These are phyloP conservation scores for Cyprinella venusta DNA, from an alignment of 2,797 vertebrate genomes.

Conservation along the genomic window DNA sequence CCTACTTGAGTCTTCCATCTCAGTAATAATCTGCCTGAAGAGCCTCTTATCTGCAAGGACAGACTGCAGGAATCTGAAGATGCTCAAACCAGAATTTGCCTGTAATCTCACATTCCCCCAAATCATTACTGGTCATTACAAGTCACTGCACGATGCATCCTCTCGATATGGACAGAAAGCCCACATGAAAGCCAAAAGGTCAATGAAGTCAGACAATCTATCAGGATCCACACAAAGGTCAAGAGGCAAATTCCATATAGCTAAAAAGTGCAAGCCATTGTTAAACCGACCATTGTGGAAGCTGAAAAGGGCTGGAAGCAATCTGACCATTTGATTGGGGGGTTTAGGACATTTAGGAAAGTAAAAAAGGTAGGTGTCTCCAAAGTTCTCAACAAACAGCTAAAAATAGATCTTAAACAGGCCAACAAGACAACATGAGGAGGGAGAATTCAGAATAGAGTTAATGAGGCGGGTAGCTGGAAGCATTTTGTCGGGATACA, in stretches of 20 bases:
- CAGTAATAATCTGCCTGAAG: slow-evolving; percentile 38
- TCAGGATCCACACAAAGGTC: slow-evolving; percentile 35
- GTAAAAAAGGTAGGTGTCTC: slow-evolving; percentile 14
- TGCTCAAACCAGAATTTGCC: slow-evolving; percentile 17
- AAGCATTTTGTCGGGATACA: background rate
- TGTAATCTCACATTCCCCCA: slow-evolving; percentile 16
- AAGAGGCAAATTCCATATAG: slow-evolving; percentile 34
- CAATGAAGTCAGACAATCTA: slow-evolving; percentile 28
- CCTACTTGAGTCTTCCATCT: slow-evolving; percentile 24
- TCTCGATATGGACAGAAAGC: slow-evolving; percentile 11
- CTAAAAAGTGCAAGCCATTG: slow-evolving; percentile 32
- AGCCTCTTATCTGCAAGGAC: slow-evolving; percentile 44
- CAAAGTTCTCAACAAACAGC: background rate
- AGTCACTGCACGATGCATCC: background rate
- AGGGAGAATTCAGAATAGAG: background rate
- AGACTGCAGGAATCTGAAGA: slow-evolving; percentile 30
- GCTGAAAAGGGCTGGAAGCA: slow-evolving; percentile 20
- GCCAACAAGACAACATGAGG: background rate
- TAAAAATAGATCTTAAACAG: slow-evolving; percentile 24
- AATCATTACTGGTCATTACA: slow-evolving; percentile 20
- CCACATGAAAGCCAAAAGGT: slow-evolving; percentile 18
- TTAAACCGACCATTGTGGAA: background rate
- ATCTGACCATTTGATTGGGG: slow-evolving; percentile 42
- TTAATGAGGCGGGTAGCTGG: slow-evolving; percentile 15
- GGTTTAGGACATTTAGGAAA: background rate